Evolutionary conservation across 2,113 vertebrate genomes (phyloP).

Genomic region (Hyperopisus bebe): DNA sequence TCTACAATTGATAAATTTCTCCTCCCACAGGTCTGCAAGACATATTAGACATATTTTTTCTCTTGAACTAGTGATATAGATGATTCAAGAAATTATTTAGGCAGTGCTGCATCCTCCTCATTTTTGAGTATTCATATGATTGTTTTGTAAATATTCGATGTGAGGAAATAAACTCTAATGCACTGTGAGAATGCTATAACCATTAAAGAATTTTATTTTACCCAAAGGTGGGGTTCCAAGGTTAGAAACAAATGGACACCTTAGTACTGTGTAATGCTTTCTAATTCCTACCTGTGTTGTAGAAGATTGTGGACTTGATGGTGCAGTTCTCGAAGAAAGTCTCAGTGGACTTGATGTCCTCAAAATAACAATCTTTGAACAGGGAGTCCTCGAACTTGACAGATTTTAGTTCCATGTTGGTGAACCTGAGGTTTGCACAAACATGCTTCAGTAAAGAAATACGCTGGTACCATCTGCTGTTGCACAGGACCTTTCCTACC

Average conservation of each 20-base stretch:
- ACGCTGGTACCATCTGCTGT: not conserved
- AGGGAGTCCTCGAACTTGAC: slow-evolving; percentile 85
- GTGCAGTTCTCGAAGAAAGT: slow-evolving; percentile 91
- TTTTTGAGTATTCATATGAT: not conserved
- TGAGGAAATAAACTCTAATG: not conserved
- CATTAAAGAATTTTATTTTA: not conserved
- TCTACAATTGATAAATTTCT: slow-evolving; percentile 79
- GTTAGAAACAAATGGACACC: not conserved
- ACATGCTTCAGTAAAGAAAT: not conserved
- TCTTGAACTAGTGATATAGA: not conserved
- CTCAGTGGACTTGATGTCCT: slow-evolving; percentile 80
- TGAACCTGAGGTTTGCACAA: slow-evolving; percentile 68
- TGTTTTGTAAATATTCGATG: not conserved
- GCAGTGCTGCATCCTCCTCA: not conserved
- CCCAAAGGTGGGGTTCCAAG: not conserved
- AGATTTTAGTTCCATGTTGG: slow-evolving; percentile 85
- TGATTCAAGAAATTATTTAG: not conserved
- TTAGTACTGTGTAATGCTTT: not conserved
- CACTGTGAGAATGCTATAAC: not conserved
- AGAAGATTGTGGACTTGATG: slow-evolving; percentile 74
- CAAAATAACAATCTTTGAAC: slow-evolving; percentile 87
- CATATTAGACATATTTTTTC: not conserved
- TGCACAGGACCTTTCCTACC: not conserved
- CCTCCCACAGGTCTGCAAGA: slow-evolving; percentile 74
- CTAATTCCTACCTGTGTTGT: slow-evolving; percentile 74